Conservation (phyloP, 2,888 invertebrate genomes). For the Stegana nigrithorax region DNA sequence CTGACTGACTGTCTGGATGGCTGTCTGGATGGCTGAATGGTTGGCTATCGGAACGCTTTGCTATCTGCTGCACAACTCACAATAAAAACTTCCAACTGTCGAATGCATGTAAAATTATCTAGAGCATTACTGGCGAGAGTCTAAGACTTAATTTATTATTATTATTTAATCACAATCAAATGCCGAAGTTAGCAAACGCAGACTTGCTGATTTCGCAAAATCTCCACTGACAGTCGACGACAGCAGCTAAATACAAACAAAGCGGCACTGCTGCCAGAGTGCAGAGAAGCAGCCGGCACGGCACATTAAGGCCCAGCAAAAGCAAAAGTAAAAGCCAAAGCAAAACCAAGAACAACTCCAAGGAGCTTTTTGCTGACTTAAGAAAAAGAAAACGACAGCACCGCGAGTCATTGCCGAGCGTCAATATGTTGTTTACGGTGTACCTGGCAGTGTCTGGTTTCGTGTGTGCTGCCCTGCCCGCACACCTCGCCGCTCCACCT, state of each 20-base stretch:
- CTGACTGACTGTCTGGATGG: too few relatives aligned
- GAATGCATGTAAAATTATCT: too few relatives aligned
- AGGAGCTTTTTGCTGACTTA: conserved; percentile 37
- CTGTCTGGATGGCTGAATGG: too few relatives aligned
- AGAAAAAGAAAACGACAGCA: conserved; percentile 18
- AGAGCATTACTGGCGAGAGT: too few relatives aligned
- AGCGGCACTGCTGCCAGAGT: neutral
- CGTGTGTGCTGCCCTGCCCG: conserved; percentile 18
- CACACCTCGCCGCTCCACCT: too few relatives aligned
- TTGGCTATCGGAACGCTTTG: too few relatives aligned
- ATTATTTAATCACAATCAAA: conserved; percentile 6
- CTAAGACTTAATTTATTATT: too few relatives aligned
- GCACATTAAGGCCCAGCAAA: neutral
- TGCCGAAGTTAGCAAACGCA: too few relatives aligned
- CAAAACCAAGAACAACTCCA: neutral
- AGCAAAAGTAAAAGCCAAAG: neutral
- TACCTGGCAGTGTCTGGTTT: conserved; percentile 35
- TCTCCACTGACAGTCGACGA: conserved; percentile 2
- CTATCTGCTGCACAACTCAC: too few relatives aligned
- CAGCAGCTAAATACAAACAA: neutral
- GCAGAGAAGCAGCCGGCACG: too few relatives aligned
- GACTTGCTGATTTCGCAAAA: conserved; percentile 1
- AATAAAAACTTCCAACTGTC: too few relatives aligned
- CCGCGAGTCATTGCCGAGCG: conserved; percentile 2
- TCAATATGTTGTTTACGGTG: neutral